Evolutionary conservation across 2,888 invertebrate species (phyloP), one percentile per base, ranked within the genome.

Genomic region (Andrena bicolor): DNA sequence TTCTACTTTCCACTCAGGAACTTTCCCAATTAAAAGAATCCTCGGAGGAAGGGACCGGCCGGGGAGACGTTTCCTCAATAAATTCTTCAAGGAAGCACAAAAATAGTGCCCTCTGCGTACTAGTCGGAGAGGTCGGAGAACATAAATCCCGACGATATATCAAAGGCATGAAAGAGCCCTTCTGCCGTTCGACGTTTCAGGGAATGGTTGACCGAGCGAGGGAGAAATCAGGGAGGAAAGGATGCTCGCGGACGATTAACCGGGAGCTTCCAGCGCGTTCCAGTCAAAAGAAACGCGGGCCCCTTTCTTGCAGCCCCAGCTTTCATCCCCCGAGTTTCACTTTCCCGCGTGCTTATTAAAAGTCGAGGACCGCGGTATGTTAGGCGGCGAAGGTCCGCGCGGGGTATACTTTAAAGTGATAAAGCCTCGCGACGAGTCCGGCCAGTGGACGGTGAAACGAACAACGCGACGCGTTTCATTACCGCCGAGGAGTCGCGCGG

Each of bases 191-290:
- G 60, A 65, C 71, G 58, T 65, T 72, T 51, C 16, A 16, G 65
- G 35, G 32, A 48, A 64, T 49, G 49, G 71, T 23, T 30, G 63
- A 16, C 20, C 53, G 1, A 23, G 28, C 16, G 28, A 23, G 49
- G 58, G 41, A 32, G 71, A 53, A 49, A 64, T 35, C 65, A 16
- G 65, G 51, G 65, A 1, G 51, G 51, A 70, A 41, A 53, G 75
- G 75, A 76, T 63, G 41, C 75, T 53, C 41, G 28, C 20, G 26
- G 35, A 65, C 65, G 72, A 65, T 77, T 72, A 72, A 77, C 60
- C 35, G 64, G 64, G 56, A 49, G 64, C 26, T 56, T 6, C 16
- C 41, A 13, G 4, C 30, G 16, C 10, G 48, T 64, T 13, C 49
- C n/a, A 23, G 23, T n/a, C 5, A 35, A 56, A 66, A 35, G 60